phyloP scores from a whole-genome alignment of 2,797 vertebrate genomes.

The Gadopsis marmoratus region DNA sequence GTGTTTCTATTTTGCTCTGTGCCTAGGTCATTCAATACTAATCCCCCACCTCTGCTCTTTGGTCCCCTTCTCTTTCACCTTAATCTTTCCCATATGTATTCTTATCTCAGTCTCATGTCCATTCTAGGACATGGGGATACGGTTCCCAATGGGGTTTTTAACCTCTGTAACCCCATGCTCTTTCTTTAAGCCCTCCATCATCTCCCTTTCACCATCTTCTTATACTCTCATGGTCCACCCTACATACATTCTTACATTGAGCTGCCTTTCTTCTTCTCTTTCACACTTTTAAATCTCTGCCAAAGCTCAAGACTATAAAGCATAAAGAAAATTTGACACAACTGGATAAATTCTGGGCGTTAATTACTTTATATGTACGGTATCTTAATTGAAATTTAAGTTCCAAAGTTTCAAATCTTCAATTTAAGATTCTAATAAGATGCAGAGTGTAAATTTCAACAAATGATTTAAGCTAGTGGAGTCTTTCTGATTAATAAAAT shows the following conservation, averaged over 20 bases:
- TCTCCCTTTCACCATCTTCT: constrained; percentile 46
- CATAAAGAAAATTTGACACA: constrained; percentile 34
- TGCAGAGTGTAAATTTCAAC: constrained; percentile 47
- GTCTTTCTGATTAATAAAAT: constrained; percentile 47
- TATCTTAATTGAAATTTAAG: constrained; percentile 56
- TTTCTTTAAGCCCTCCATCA: constrained; percentile 61
- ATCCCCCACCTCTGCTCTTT: constrained; percentile 43
- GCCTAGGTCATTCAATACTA: constrained; percentile 46
- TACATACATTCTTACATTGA: constrained; percentile 18
- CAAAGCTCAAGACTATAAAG: constrained; percentile 24
- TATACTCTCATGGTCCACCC: constrained; percentile 21
- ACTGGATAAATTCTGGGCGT: constrained; percentile 29
- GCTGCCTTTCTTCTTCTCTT: constrained; percentile 30
- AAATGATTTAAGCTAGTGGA: constrained; percentile 46
- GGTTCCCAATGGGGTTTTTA: constrained; percentile 65
- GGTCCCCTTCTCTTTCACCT: constrained; percentile 41
- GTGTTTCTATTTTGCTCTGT: constrained; percentile 38
- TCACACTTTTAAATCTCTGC: constrained; percentile 49
- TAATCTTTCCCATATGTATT: constrained; percentile 58
- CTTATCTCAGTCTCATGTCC: constrained; percentile 42
- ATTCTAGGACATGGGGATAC: constrained; percentile 62
- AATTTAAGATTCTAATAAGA: constrained; percentile 52
- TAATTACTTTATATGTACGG: constrained; percentile 43
- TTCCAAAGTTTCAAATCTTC: constrained; percentile 33
- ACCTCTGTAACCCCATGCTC: constrained; percentile 54